These are phyloP conservation scores for Axea sp. DNA, from an alignment of 2,888 invertebrate genomes.

Conservation along the genomic window DNA sequence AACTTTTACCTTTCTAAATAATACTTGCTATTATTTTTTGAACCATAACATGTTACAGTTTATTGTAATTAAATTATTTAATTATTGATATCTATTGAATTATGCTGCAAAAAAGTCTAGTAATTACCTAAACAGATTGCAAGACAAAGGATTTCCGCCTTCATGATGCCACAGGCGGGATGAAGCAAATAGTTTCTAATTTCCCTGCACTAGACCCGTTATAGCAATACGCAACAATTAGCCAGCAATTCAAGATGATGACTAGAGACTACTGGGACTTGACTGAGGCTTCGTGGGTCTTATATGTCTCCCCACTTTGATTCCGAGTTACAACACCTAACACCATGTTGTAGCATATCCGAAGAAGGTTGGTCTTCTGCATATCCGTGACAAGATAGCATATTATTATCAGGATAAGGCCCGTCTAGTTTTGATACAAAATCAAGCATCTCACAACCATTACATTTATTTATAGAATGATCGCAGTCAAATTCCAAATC, in stretches of 20 bases:
- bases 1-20: too few species aligned
- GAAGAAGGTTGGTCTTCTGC: conserved; percentile 69
- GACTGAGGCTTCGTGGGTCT: conserved; percentile 74
- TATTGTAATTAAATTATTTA: too few species aligned
- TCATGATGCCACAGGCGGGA: conserved; percentile 71
- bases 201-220: conserved; percentile 52
- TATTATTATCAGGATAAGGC: conserved; percentile 8
- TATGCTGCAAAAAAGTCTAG: conserved; percentile 9
- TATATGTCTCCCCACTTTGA: conserved; percentile 78
- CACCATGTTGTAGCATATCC: conserved; percentile 61
- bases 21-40: too few species aligned
- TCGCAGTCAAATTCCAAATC: conserved; percentile 48
- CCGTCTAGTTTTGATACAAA: conserved; percentile 7
- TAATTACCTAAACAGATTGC: conserved; percentile 73
- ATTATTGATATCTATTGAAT: too few species aligned
- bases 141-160: conserved; percentile 70
- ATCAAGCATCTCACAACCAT: conserved; percentile 5
- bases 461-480: conserved; percentile 55
- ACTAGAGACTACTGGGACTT: conserved; percentile 77
- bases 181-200: conserved; percentile 33
- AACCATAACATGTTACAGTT: too few species aligned
- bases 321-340: conserved; percentile 63
- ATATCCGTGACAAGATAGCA: conserved; percentile 40
- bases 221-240: conserved; percentile 47
- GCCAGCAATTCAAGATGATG: conserved; percentile 70